A percentile compares a stretch with the other conserved stretches of the same genome.
phyloP scores from a whole-genome alignment of 1,140 invertebrate species.

The Heliconius melpomene region DNA sequence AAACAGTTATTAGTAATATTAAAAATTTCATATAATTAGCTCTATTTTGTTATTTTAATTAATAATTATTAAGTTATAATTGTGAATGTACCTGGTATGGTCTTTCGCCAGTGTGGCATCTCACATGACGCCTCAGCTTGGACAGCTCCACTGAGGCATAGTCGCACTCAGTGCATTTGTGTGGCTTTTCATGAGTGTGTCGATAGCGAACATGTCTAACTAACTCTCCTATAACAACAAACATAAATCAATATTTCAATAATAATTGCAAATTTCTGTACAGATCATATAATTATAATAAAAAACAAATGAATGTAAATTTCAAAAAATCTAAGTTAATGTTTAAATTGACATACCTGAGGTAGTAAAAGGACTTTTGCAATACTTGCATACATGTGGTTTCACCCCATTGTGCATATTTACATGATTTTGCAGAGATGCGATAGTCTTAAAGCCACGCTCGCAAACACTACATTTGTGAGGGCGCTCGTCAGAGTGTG shows the following conservation, averaged over 20 bases:
- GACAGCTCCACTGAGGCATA: conserved; percentile 97
- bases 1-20: neutral
- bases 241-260: neutral
- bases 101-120: conserved; percentile 94
- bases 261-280: too few relatives aligned
- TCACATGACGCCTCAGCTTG: conserved; percentile 95
- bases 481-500: conserved; percentile 96
- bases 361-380: conserved; percentile 96
- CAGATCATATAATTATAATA: too few relatives aligned
- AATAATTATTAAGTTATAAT: neutral
- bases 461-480: conserved; percentile 97
- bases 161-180: conserved; percentile 96
- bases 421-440: conserved; percentile 96
- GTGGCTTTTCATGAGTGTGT: conserved; percentile 97
- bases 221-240: conserved; percentile 87
- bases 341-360: conserved; percentile 83
- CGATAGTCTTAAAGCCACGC: conserved; percentile 96
- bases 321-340: too few relatives aligned
- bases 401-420: conserved; percentile 98
- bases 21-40: too few relatives aligned
- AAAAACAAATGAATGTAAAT: too few relatives aligned
- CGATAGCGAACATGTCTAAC: conserved; percentile 95
- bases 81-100: conserved; percentile 86
- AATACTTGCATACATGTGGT: conserved; percentile 96
- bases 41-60: neutral